phyloP scores from a whole-genome alignment of 2,113 vertebrate genomes.

The Pterocles burchelli region DNA sequence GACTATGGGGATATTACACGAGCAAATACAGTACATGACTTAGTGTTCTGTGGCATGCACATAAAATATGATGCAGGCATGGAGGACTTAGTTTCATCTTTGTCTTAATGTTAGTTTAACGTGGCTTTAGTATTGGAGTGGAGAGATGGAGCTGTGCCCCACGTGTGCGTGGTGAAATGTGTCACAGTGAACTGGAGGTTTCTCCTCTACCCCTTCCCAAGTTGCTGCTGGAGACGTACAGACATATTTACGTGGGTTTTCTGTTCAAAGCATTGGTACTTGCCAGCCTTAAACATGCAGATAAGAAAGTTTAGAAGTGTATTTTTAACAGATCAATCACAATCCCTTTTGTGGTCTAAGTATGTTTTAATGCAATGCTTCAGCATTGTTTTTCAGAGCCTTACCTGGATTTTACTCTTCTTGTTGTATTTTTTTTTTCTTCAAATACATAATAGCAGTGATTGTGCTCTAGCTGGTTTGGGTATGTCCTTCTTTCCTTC shows the following conservation, averaged over 20 bases:
- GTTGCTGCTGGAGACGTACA: neutral
- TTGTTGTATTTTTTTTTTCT: no score
- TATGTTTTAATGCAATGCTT: neutral
- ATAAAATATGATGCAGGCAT: neutral
- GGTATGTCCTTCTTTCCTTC: neutral
- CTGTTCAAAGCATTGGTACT: neutral
- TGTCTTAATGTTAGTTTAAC: neutral
- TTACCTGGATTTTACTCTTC: neutral
- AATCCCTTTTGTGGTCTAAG: neutral
- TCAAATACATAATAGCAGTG: neutral
- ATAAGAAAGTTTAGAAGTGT: neutral
- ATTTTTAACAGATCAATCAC: neutral
- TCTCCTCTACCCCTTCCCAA: neutral
- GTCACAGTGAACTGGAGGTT: neutral
- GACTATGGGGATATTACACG: neutral
- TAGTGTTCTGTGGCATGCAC: neutral
- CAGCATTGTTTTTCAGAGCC: neutral
- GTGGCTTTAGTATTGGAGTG: neutral
- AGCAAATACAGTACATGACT: neutral
- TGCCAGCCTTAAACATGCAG: neutral
- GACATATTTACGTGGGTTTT: neutral
- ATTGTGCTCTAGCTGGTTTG: neutral
- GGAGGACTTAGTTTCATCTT: neutral
- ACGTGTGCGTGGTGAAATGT: neutral
- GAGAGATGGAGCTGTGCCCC: neutral